phyloP scores from a whole-genome alignment of 2,113 vertebrate species.

The Gymnobelideus leadbeateri region DNA sequence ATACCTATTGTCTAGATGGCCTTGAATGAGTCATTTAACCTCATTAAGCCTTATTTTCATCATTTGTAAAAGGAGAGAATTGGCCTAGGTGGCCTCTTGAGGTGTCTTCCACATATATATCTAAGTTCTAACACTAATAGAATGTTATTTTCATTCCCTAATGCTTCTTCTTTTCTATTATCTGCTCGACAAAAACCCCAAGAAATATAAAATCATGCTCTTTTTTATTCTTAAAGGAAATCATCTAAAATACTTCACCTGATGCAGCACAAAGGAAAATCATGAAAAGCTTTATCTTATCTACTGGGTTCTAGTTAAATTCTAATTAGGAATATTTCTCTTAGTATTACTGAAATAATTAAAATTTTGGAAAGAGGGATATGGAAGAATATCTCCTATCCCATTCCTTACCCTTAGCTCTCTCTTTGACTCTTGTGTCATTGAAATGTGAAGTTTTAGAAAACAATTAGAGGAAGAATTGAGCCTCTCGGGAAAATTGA shows the following conservation, averaged over 20 bases:
- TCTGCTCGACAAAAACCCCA: not conserved
- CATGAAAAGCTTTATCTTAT: not conserved
- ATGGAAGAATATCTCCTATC: not conserved
- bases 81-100: not conserved
- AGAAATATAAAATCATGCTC: not conserved
- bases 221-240: constrained; percentile 11
- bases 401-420: too few species aligned
- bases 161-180: not conserved
- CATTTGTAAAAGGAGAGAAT: not conserved
- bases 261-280: constrained; percentile 8
- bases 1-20: not conserved
- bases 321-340: constrained; percentile 19
- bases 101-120: not conserved
- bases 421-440: not conserved
- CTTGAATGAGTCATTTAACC: not conserved
- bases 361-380: constrained; percentile 23
- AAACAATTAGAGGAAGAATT: constrained; percentile 46
- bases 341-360: not conserved
- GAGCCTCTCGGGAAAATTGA: constrained; percentile 13
- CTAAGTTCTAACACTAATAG: not conserved
- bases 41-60: not conserved
- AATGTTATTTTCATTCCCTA: not conserved
- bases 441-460: constrained; percentile 41
- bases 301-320: not conserved
- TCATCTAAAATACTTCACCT: not conserved